These are phyloP conservation scores for Bombus soroeensis DNA, from an alignment of 1,140 invertebrate genomes.

Conservation along the genomic window DNA sequence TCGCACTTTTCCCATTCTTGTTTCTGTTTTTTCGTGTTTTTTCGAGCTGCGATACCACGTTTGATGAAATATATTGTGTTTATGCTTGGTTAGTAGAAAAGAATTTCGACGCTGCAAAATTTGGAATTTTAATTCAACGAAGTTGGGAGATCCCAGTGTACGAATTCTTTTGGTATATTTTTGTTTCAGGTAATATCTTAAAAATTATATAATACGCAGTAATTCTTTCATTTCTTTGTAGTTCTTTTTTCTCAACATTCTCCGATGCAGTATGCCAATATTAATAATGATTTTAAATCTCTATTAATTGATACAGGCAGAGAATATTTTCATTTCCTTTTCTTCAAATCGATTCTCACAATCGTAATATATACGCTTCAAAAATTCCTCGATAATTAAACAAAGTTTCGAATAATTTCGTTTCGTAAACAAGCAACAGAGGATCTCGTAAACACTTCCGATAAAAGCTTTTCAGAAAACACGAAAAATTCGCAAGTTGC, in stretches of 20 bases:
- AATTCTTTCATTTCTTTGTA: neutral
- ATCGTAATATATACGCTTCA: neutral
- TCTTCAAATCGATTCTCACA: too few species aligned
- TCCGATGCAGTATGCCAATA: too few species aligned
- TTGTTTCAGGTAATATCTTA: too few species aligned
- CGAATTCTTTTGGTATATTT: neutral
- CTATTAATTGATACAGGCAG: neutral
- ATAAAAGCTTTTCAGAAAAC: neutral
- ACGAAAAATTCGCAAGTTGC: neutral
- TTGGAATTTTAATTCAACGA: neutral
- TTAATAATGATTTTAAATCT: neutral
- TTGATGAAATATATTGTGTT: conserved; percentile 23
- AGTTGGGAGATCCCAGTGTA: too few species aligned
- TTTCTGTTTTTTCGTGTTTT: neutral
- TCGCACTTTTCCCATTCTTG: neutral
- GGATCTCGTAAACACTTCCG: neutral
- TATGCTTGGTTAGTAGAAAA: neutral
- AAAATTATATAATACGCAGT: neutral
- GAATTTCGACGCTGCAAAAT: neutral
- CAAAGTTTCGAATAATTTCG: neutral
- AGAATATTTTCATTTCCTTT: too few species aligned
- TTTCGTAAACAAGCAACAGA: neutral
- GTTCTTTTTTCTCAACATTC: neutral
- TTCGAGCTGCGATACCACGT: neutral
- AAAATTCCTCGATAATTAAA: neutral